These are phyloP conservation scores for Misgurnus anguillicaudatus DNA, from an alignment of 2,113 vertebrate species.

Conservation along the genomic window DNA sequence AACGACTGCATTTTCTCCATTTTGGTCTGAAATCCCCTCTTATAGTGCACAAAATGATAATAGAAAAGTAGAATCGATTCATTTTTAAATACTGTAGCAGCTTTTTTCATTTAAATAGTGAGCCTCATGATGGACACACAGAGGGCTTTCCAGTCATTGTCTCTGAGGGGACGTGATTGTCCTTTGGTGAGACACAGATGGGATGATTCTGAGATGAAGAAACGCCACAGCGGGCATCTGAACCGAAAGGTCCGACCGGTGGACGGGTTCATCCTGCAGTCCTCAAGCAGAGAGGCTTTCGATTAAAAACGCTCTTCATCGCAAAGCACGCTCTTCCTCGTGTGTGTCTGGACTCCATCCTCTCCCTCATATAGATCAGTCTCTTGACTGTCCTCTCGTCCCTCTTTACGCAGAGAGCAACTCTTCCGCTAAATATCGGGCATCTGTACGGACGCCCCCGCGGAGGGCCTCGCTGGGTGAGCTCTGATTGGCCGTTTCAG, in stretches of 20 bases:
- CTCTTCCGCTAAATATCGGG: slow-evolving; percentile 48
- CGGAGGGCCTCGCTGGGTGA: slow-evolving; percentile 2
- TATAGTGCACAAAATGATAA: slow-evolving; percentile 80
- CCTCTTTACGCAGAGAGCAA: neutral
- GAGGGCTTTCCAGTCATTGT: slow-evolving; percentile 66
- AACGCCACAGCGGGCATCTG: neutral
- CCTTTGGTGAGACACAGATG: slow-evolving; percentile 53
- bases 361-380: slow-evolving; percentile 27
- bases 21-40: slow-evolving; percentile 78
- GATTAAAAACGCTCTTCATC: slow-evolving; percentile 6
- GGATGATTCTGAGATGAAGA: slow-evolving; percentile 40
- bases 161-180: slow-evolving; percentile 68
- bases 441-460: slow-evolving; percentile 22
- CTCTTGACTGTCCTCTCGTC: slow-evolving; percentile 4
- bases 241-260: slow-evolving; percentile 1
- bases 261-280: neutral
- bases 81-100: slow-evolving; percentile 81
- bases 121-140: slow-evolving; percentile 68
- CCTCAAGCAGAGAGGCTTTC: neutral
- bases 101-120: slow-evolving; percentile 66
- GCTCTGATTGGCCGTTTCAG: slow-evolving; percentile 73
- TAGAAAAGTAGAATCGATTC: slow-evolving; percentile 75
- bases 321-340: neutral
- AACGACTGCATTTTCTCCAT: slow-evolving; percentile 71
- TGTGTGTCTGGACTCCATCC: neutral